Evolutionary conservation across 2,797 vertebrate genomes (phyloP), one percentile per base, ranked within the genome.

Genomic region (Knipowitschia caucasica): DNA sequence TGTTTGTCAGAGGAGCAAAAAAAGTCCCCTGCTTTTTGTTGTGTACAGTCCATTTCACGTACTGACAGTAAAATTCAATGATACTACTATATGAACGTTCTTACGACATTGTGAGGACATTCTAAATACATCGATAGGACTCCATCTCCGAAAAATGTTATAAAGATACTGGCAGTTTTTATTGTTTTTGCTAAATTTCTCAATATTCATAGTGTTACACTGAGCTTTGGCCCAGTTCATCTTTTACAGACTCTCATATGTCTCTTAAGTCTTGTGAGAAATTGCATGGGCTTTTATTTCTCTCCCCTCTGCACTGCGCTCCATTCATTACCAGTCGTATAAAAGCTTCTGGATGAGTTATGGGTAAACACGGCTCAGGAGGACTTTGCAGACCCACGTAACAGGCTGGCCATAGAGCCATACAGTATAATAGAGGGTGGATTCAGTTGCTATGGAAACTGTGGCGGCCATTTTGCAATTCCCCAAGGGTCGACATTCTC

Each of bases 381-480:
- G 40, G 46, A 49, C 47, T 52, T 59, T 53, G 35, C 43, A n/a
- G n/a, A n/a, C n/a, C n/a, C 45, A 8, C 31, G 5, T 72, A 69
- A 70, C 67, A 69, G 75, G 67, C 4, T 10, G 27, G 69, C 70
- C 58, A 43, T 53, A n/a, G n/a, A n/a, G n/a, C n/a, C n/a, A n/a
- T n/a, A n/a, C n/a, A n/a, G n/a, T n/a, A n/a, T n/a, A n/a, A n/a
- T n/a, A n/a, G n/a, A n/a, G n/a, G n/a, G n/a, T n/a, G n/a, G n/a
- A n/a, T n/a, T n/a, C n/a, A n/a, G n/a, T n/a, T n/a, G n/a, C n/a
- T n/a, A n/a, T n/a, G n/a, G n/a, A n/a, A n/a, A n/a, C n/a, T n/a
- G n/a, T n/a, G n/a, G n/a, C n/a, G n/a, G n/a, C n/a, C n/a, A n/a
- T n/a, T n/a, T n/a, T n/a, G n/a, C n/a, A n/a, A n/a, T n/a, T n/a